Evolutionary conservation across 2,113 vertebrate genomes (phyloP), one percentile per base, ranked within the genome.

Genomic region (Nibea coibor): DNA sequence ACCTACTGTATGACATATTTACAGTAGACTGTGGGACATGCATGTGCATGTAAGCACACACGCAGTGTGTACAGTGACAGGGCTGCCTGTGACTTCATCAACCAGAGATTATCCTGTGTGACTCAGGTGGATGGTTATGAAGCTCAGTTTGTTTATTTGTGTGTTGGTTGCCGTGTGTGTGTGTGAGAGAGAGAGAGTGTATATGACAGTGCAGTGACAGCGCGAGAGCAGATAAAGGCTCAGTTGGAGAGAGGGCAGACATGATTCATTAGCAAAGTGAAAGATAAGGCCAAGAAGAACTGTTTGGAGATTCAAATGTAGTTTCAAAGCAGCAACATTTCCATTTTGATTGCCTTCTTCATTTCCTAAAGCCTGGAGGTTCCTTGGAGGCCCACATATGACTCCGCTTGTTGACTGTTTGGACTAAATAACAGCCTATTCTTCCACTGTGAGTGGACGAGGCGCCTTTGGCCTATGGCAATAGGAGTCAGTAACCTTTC

Each of bases 71-170:
- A 87, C 72, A 83, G 87, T 66, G 88, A 90, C 70, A 67, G 82
- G 64, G 80, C 79, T 83, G 88, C 75, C 80, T 82, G 78, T 92
- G 90, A 91, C 89, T 91, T 94, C 85, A 91, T 91, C 88, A 86
- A 91, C 67, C 26, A 50, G 75, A 91, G 87, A 91, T 92, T 87
- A 92, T 91, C 85, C 76, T 84, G 76, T 28, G 85, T 93, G 91
- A 91, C 88, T 92, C 90, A 93, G 92, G 88, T 94, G 83, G 82
- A 84, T 84, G 87, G 86, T 92, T 90, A 88, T 75, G 50, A 87
- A 75, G 78, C 85, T 75, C 58, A 16, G 83, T 83, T 88, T 89
- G 83, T 89, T 71, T 91, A 70, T 88, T 81, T 88, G 28, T 75
- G 77, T 74, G 57, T 63, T 10, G 39, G 42, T 48, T 67, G 8